Base-by-base conservation (phyloP, 2,888 invertebrate genomes). In the Cryptocephalus moraei region DNA sequence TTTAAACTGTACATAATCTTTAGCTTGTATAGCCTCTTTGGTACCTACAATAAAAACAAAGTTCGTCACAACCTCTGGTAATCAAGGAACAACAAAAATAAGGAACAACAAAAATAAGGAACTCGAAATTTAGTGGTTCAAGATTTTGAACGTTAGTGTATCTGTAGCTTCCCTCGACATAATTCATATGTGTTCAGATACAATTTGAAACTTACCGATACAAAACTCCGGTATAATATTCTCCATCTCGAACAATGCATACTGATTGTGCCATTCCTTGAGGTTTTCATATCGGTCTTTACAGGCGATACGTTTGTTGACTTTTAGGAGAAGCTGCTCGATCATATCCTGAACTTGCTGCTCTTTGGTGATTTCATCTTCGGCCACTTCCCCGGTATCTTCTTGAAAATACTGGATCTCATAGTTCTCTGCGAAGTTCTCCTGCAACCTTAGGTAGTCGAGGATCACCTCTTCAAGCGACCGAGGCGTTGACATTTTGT, bases 141-240 rank as follows among this genome's bases (percentile, higher is more conserved):
- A n/a, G n/a, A n/a, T n/a, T n/a, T n/a, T n/a, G n/a, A n/a, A n/a
- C n/a, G n/a, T n/a, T n/a, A n/a, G n/a, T n/a, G n/a, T n/a, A n/a
- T n/a, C n/a, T n/a, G n/a, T n/a, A n/a, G n/a, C n/a, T n/a, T n/a
- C n/a, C n/a, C n/a, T n/a, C n/a, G n/a, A n/a, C n/a, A n/a, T n/a
- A n/a, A n/a, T n/a, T 22, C 9, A 12, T 4, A 43, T 32, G 13
- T 38, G n/a, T 44, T 48, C n/a, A n/a, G n/a, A n/a, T 44, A n/a
- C n/a, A n/a, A n/a, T n/a, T n/a, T n/a, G n/a, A n/a, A 33, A 46
- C 52, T 54, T 56, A 67, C 68, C 61, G 14, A 68, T 61, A 31
- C 56, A 47, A 53, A 66, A 68, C 32, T 62, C 60, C 10, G 62
- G 58, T 22, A 69, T 51, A 22, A 53, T 44, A 32, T 62, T 52